Evolutionary conservation across 2,113 vertebrate species (phyloP), one percentile per base, ranked within the genome.

Genomic region (Nibea coibor): DNA sequence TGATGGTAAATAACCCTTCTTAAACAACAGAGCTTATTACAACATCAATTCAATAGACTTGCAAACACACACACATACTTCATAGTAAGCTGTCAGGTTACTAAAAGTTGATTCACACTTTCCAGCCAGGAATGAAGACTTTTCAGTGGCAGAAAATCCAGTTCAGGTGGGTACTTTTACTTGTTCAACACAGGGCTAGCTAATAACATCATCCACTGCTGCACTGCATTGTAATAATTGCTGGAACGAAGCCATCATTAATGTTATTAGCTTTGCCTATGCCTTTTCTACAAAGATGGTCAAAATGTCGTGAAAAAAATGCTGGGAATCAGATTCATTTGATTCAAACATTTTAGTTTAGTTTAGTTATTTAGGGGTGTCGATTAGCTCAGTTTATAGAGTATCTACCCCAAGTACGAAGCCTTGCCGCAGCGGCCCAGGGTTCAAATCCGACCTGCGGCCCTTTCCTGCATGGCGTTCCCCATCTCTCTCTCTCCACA

Each of bases 231-330:
- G 48, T 2, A 72, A 66, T 50, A 19, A 58, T 22, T 54, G 15
- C 48, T 54, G 14, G 28, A 62, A 42, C 0, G 0, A 68, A 63
- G 48, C n/a, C 15, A 51, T 24, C 1, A 39, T 51, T 54, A 28
- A 58, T 51, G 35, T 26, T 35, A 47, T 28, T 58, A 74, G 62
- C 35, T 77, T 19, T 42, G 51, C n/a, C 14, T 39, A 10, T 51
- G 28, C 1, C 24, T 42, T 62, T 24, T 8, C 47, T 19, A 47
- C 43, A 31, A n/a, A 3, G 39, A 75, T 8, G 48, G 31, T 58
- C 19, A 51, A 63, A 66, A 58, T 42, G 54, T 14, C 62, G n/a
- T n/a, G n/a, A n/a, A n/a, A n/a, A n/a, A n/a, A n/a, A n/a, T 72
- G 31, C 43, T 67, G 28, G 47, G 24, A 75, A 66, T 26, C 2